Percentiles rank a stretch among this genome's conserved stretches.
These are phyloP conservation scores for Pseudorasbora parva DNA, from an alignment of 2,113 vertebrate species.

Conservation along the genomic window DNA sequence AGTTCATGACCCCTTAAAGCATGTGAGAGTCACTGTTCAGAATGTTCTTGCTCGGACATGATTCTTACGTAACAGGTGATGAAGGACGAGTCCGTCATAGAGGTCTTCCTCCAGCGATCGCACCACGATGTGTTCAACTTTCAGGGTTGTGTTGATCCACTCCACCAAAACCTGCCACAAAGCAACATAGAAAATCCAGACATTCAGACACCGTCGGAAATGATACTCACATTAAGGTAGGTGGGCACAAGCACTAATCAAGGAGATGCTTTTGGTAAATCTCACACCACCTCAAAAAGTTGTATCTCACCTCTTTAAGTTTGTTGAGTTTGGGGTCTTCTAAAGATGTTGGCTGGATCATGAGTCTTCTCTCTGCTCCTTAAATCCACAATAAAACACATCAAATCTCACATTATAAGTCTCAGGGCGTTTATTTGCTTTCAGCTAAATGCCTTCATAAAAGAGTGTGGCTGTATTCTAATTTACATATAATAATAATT, in stretches of 20 bases:
- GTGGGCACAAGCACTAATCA: neutral
- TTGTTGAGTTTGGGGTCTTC: constrained; percentile 79
- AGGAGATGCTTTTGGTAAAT: neutral
- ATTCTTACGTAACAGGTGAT: constrained; percentile 90
- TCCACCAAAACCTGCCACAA: constrained; percentile 77
- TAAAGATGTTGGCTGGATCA: constrained; percentile 78
- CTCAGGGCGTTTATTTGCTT: neutral
- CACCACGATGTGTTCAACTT: constrained; percentile 87
- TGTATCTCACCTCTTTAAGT: constrained; percentile 79
- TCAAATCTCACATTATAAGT: neutral
- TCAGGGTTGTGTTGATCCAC: constrained; percentile 89
- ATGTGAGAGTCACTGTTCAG: neutral
- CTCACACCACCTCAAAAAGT: neutral
- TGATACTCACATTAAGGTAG: neutral
- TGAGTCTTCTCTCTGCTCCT: constrained; percentile 80
- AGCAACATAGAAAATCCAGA: constrained; percentile 37
- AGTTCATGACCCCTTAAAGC: neutral
- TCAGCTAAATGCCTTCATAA: neutral
- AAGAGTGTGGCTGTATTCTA: neutral
- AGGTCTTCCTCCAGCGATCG: constrained; percentile 89
- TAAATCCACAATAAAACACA: constrained; percentile 14
- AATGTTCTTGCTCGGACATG: neutral
- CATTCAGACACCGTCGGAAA: neutral
- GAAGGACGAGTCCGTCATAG: constrained; percentile 90
- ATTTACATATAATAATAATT: neutral